Conservation (phyloP, 1,140 invertebrate species). For the Camponotus vicinus region DNA sequence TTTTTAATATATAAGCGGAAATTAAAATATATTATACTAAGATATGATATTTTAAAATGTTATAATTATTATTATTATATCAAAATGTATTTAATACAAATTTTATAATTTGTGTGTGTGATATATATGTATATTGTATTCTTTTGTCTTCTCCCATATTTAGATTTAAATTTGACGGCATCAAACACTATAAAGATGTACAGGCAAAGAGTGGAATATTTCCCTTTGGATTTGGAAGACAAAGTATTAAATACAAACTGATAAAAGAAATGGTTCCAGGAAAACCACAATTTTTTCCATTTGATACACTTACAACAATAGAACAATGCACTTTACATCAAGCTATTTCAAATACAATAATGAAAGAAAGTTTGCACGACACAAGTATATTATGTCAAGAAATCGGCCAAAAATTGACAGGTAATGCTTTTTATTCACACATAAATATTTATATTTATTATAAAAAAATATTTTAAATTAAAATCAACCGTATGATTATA, state of each 20-base stretch:
- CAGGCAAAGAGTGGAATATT: constrained; percentile 85
- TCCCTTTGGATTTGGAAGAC: constrained; percentile 87
- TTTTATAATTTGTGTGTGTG: background rate
- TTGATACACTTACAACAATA: constrained; percentile 82
- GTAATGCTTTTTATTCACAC: constrained; percentile 63
- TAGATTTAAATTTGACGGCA: constrained; percentile 89
- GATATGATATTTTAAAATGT: too few species aligned
- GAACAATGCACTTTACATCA: constrained; percentile 88
- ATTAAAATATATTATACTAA: too few species aligned
- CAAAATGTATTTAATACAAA: background rate
- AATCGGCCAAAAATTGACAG: constrained; percentile 70
- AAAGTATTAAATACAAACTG: constrained; percentile 88
- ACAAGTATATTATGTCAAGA: constrained; percentile 13
- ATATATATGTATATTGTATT: background rate
- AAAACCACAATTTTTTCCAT: constrained; percentile 83
- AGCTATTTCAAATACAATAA: constrained; percentile 87
- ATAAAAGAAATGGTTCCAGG: constrained; percentile 88
- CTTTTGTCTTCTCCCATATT: constrained; percentile 42
- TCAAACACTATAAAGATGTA: constrained; percentile 85
- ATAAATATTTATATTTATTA: background rate
- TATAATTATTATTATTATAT: too few species aligned
- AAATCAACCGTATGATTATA: constrained; percentile 9
- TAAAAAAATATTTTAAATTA: background rate
- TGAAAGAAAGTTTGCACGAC: background rate
- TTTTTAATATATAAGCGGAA: background rate